Conservation (phyloP, 2,888 invertebrate species). For the Pachycephus smyrnensis region DNA sequence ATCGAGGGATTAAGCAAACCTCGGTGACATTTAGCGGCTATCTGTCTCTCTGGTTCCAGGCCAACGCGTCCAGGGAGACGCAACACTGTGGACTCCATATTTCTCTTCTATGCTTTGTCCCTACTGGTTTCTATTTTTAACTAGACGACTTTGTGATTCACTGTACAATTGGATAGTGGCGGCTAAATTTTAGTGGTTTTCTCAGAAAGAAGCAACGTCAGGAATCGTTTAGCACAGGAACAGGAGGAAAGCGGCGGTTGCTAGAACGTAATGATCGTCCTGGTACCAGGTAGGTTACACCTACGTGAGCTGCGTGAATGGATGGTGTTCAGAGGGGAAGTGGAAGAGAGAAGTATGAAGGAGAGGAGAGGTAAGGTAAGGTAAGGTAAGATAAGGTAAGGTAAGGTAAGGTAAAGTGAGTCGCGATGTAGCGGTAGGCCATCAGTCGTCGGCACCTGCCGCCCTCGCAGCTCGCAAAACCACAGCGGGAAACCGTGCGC, state of each 20-base stretch:
- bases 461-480: slow-evolving; percentile 13
- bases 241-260: not conserved
- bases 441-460: slow-evolving; percentile 14
- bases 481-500: slow-evolving; percentile 1
- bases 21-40: slow-evolving; percentile 57
- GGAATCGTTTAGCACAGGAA: not conserved
- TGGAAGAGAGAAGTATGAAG: no score
- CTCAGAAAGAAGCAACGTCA: not conserved
- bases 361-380: not conserved
- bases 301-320: not conserved
- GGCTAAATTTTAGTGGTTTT: not conserved
- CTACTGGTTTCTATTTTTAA: not conserved
- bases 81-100: not conserved
- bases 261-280: not conserved
- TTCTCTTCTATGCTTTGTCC: not conserved
- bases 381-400: no score
- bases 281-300: not conserved
- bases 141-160: not conserved
- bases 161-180: not conserved
- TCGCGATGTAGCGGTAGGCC: not conserved
- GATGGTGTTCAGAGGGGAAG: not conserved
- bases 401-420: not conserved
- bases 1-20: slow-evolving; percentile 57
- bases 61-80: slow-evolving; percentile 31
- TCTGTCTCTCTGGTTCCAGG: slow-evolving; percentile 47